Percentiles rank a stretch among this genome's conserved stretches.
These are phyloP conservation scores for Drosophila koepferae DNA, from an alignment of 2,888 invertebrate species.

Conservation along the genomic window DNA sequence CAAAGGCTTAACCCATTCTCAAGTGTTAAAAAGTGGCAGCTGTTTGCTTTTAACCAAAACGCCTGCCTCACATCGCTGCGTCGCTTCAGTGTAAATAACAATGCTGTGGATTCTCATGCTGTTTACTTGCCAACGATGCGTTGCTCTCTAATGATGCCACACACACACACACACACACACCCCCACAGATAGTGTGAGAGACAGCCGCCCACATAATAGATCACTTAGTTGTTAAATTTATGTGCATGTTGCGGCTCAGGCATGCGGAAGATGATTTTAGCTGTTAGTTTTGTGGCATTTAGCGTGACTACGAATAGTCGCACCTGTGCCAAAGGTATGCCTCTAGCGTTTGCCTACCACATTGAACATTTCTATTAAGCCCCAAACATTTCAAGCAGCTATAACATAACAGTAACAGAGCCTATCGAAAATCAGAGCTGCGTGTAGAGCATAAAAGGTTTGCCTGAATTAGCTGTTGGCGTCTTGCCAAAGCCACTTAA, in stretches of 20 bases:
- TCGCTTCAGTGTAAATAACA: conserved; percentile 29
- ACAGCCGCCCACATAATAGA: conserved; percentile 40
- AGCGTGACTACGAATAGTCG: conserved; percentile 29
- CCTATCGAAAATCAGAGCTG: not conserved
- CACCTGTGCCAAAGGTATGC: conserved; percentile 27
- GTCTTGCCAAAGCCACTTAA: not conserved
- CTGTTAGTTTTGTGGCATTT: conserved; percentile 24
- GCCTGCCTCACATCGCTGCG: conserved; percentile 8
- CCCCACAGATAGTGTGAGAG: conserved; percentile 6
- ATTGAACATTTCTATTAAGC: conserved; percentile 35
- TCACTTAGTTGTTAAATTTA: conserved; percentile 72
- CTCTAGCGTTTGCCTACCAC: not conserved
- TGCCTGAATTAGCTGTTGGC: not conserved
- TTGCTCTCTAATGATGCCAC: conserved; percentile 24
- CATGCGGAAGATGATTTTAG: conserved; percentile 54
- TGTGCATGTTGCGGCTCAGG: conserved; percentile 54
- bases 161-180: conserved; percentile 7
- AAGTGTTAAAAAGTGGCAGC: conserved; percentile 39
- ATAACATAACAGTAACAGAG: not conserved
- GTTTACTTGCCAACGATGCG: conserved; percentile 29
- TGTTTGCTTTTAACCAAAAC: conserved; percentile 29
- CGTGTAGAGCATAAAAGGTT: not conserved
- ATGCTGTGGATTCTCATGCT: conserved; percentile 26
- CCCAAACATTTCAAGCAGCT: conserved; percentile 5
- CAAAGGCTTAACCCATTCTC: conserved; percentile 54